phyloP scores from a whole-genome alignment of 2,113 vertebrate genomes.

The Genyomyrus donnyi region DNA sequence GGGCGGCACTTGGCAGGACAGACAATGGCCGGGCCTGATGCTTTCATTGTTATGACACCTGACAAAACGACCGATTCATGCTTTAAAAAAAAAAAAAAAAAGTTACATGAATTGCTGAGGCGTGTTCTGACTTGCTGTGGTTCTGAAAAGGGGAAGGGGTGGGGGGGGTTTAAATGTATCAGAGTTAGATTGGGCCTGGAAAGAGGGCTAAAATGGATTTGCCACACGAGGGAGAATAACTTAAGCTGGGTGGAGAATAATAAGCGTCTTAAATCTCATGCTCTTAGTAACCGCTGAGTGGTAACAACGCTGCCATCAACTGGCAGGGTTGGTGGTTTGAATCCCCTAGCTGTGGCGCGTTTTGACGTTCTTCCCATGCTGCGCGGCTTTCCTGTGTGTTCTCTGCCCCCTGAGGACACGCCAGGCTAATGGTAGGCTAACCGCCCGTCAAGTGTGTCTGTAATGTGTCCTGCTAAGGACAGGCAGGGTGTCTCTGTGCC shows the following conservation, averaged over 20 bases:
- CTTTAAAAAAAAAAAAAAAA: not conserved
- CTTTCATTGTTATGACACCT: not conserved
- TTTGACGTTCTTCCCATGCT: not conserved
- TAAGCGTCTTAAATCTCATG: not conserved
- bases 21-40: not conserved
- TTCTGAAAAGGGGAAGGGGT: not conserved
- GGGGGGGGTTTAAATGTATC: not conserved
- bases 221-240: not conserved
- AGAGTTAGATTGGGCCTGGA: not conserved
- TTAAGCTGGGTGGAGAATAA: not conserved
- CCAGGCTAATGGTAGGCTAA: not conserved
- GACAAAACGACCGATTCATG: not conserved
- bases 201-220: not conserved
- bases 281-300: not conserved
- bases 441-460: not conserved
- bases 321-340: not conserved
- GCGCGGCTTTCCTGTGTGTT: not conserved
- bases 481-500: not conserved
- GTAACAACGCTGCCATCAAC: not conserved
- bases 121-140: not conserved
- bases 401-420: not conserved
- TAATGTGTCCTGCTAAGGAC: not conserved
- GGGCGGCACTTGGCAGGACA: conserved; percentile 13
- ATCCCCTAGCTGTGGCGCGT: not conserved
- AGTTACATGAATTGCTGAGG: not conserved